These are phyloP conservation scores for Acanthurus tractus DNA, from an alignment of 2,797 vertebrate species.

Conservation along the genomic window DNA sequence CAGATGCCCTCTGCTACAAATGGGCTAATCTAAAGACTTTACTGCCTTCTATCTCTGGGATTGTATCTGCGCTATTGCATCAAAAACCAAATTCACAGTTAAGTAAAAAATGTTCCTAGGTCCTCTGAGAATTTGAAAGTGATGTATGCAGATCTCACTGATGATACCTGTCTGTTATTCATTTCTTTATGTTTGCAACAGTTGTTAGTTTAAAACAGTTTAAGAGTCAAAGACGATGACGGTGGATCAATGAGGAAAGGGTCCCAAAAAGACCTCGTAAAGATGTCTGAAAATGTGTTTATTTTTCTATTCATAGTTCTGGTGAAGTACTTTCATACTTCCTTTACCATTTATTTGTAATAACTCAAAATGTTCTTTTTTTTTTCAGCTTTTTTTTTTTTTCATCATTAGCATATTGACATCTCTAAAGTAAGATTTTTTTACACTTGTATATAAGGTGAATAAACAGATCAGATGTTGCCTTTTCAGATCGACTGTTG, in stretches of 20 bases:
- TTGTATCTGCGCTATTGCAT: constrained; percentile 33
- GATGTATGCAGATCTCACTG: constrained; percentile 11
- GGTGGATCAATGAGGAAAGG: constrained; percentile 9
- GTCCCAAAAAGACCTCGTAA: constrained; percentile 1
- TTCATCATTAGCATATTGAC: constrained; percentile 42
- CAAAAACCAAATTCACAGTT: constrained; percentile 17
- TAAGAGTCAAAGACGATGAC: background rate
- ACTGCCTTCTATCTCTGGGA: constrained; percentile 57
- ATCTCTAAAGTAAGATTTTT: constrained; percentile 31
- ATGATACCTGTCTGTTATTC: constrained; percentile 17
- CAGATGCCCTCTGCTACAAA: constrained; percentile 23
- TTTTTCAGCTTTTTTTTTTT: constrained; percentile 14
- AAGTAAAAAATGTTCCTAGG: background rate
- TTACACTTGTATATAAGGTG: constrained; percentile 70
- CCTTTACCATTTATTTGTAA: constrained; percentile 12
- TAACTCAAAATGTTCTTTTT: constrained; percentile 5
- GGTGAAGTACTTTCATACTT: constrained; percentile 30
- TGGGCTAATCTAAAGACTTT: constrained; percentile 37
- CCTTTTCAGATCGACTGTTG: constrained; percentile 62
- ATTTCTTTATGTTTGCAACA: constrained; percentile 31
- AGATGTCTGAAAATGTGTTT: constrained; percentile 24
- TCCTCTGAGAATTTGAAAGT: background rate
- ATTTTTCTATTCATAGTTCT: constrained; percentile 40
- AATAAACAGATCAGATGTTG: constrained; percentile 77
- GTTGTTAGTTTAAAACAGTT: constrained; percentile 14